Conservation (phyloP, 1,140 invertebrate species). For the Venturia canescens region DNA sequence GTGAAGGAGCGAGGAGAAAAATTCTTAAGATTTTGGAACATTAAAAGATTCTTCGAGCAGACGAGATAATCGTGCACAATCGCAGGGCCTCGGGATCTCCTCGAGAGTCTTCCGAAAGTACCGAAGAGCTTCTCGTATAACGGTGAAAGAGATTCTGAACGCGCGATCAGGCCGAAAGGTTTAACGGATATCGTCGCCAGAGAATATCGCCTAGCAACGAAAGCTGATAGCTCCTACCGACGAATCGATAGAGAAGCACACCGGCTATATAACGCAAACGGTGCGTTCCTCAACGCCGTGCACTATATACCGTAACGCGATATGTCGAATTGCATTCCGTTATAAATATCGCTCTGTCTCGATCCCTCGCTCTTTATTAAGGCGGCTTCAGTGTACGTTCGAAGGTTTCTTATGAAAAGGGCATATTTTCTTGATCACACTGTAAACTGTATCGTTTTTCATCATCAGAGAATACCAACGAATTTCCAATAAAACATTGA, state of each 20-base stretch:
- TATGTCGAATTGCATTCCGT: conserved; percentile 61
- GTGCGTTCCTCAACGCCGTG: conserved; percentile 5
- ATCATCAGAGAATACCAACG: too few relatives aligned
- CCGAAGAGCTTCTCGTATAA: neutral
- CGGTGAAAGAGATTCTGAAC: conserved; percentile 19
- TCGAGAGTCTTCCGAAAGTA: neutral
- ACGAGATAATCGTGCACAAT: neutral
- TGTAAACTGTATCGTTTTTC: too few relatives aligned
- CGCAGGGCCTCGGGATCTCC: neutral
- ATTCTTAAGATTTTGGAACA: too few relatives aligned
- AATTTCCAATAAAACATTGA: too few relatives aligned
- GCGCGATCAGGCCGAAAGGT: conserved; percentile 34
- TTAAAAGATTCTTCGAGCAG: too few relatives aligned
- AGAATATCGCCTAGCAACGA: conserved; percentile 71
- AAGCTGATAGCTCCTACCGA: conserved; percentile 67
- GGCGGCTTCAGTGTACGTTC: neutral
- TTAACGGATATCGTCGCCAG: conserved; percentile 63
- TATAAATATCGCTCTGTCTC: neutral
- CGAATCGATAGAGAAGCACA: conserved; percentile 65
- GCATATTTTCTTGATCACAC: too few relatives aligned
- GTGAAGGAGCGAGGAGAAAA: too few relatives aligned
- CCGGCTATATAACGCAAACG: conserved; percentile 26
- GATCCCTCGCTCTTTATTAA: neutral
- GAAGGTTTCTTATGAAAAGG: too few relatives aligned
- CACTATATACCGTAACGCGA: conserved; percentile 59